These are phyloP conservation scores for Onychostoma macrolepis DNA, from an alignment of 2,113 vertebrate genomes.

Conservation along the genomic window DNA sequence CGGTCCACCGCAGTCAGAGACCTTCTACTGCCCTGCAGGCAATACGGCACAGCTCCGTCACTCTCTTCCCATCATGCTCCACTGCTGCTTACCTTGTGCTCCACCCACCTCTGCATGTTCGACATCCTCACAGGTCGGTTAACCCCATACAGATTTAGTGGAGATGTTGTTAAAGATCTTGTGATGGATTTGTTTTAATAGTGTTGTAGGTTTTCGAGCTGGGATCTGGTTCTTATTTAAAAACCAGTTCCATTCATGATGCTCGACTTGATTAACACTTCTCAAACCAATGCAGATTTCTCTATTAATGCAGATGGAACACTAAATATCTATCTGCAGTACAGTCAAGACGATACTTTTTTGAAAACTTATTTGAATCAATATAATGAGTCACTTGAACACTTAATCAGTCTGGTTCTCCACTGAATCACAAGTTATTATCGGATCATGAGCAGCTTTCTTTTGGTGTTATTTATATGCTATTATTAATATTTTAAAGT, in stretches of 20 bases:
- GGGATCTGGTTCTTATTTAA: background rate
- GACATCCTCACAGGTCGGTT: conserved; percentile 11
- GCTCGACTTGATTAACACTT: background rate
- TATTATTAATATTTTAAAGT: background rate
- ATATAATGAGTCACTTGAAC: background rate
- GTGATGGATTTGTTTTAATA: background rate
- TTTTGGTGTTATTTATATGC: background rate
- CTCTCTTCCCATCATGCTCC: conserved; percentile 63
- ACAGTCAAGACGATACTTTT: background rate
- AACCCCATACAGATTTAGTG: background rate
- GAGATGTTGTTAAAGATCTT: background rate
- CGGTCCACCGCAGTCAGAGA: conserved; percentile 58
- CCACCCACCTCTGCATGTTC: conserved; percentile 4
- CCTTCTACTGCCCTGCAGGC: conserved; percentile 70
- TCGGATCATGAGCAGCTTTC: background rate
- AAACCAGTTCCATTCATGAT: background rate
- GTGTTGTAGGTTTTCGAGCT: background rate
- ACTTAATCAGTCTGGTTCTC: background rate
- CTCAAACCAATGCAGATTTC: background rate
- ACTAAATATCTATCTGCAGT: background rate
- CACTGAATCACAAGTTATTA: background rate
- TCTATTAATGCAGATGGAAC: background rate
- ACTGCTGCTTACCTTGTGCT: conserved; percentile 12
- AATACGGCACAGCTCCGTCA: conserved; percentile 55
- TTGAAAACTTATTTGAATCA: background rate